Percentiles rank a stretch among this genome's conserved stretches.
phyloP scores from a whole-genome alignment of 2,797 vertebrate genomes.

The Poecilia velifera region DNA sequence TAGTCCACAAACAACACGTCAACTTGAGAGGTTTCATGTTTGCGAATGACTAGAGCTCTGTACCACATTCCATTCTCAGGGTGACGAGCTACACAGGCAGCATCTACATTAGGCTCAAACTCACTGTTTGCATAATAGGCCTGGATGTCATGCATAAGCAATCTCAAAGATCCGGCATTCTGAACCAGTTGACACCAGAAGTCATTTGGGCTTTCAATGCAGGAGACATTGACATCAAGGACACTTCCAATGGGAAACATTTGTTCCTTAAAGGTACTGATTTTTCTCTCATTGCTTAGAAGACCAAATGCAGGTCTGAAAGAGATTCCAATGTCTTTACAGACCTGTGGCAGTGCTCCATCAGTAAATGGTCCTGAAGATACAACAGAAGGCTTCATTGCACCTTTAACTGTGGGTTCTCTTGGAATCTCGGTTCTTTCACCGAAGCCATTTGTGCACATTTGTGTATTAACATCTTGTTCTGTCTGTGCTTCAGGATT shows the following conservation, averaged over 20 bases:
- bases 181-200: conserved; percentile 92
- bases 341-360: background rate
- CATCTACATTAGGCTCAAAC: conserved; percentile 70
- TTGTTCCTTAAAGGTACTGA: conserved; percentile 73
- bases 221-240: conserved; percentile 87
- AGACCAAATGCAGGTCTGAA: conserved; percentile 11
- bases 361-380: conserved; percentile 21
- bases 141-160: conserved; percentile 89
- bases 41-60: conserved; percentile 85
- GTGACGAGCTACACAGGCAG: conserved; percentile 86
- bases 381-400: conserved; percentile 11
- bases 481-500: conserved; percentile 80
- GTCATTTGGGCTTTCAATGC: conserved; percentile 84
- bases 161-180: conserved; percentile 73
- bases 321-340: conserved; percentile 14
- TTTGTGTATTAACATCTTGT: conserved; percentile 80
- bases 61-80: conserved; percentile 87
- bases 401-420: conserved; percentile 29
- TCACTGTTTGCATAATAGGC: conserved; percentile 78
- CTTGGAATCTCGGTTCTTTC: conserved; percentile 65
- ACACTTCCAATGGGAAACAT: conserved; percentile 88
- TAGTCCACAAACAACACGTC: conserved; percentile 91
- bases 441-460: conserved; percentile 80
- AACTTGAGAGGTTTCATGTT: conserved; percentile 69
- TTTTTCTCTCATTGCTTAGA: conserved; percentile 34